A percentile compares a stretch with the other conserved stretches of the same genome.
Evolutionary conservation across 1,140 invertebrate species (phyloP).

Genomic region (Melanaphis sacchari): DNA sequence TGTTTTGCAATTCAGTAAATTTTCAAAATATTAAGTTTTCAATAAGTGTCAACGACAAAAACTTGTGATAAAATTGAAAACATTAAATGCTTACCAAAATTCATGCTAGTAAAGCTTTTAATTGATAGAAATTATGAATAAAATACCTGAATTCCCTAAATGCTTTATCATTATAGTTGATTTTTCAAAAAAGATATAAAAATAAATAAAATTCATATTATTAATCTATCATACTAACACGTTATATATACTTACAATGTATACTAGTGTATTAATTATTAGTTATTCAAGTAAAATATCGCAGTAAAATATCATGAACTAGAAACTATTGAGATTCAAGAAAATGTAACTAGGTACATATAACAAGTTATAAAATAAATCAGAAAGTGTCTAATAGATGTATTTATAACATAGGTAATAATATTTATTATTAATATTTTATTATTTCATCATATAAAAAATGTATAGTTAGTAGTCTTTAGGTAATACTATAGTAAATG

Average conservation of each 20-base stretch:
- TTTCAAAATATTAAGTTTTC: background rate
- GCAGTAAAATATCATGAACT: background rate
- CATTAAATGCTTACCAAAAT: background rate
- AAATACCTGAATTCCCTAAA: accelerated
- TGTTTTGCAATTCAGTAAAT: background rate
- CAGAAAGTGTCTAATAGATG: too few species aligned
- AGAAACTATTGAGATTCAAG: too few species aligned
- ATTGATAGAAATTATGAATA: background rate
- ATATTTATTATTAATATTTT: background rate
- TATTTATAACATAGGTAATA: background rate
- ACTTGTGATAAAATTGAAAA: background rate
- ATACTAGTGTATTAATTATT: background rate
- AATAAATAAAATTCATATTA: background rate
- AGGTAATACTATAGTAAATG: too few species aligned
- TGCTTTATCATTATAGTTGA: background rate
- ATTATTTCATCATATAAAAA: too few species aligned
- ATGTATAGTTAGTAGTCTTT: too few species aligned
- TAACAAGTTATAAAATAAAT: too few species aligned
- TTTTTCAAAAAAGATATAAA: background rate
- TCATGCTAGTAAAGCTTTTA: background rate
- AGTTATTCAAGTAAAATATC: background rate
- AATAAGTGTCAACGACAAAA: background rate
- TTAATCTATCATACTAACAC: background rate
- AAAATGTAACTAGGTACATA: too few species aligned
- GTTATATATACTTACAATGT: background rate